Evolutionary conservation across 2,888 invertebrate species (phyloP), one percentile per base, ranked within the genome.

Genomic region (Agrotis puta): DNA sequence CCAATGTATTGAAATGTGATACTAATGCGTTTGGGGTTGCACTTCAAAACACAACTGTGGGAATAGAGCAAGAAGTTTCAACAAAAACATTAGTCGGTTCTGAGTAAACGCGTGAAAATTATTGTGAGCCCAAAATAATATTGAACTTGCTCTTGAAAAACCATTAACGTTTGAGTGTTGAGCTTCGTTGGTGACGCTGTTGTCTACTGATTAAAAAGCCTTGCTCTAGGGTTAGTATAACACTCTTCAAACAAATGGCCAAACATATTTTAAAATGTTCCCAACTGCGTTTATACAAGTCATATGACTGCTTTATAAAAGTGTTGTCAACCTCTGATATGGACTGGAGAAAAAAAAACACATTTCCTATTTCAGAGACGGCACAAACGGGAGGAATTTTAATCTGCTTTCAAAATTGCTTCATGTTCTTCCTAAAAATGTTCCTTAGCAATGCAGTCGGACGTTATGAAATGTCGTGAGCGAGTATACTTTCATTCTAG

Each of bases 71-170:
- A 88, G 87, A 84, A 86, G 86, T 82, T 83, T 89, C 82, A 91
- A 94, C 89, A 93, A 94, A 93, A 95, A 93, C 91, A 94, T 87
- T 88, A 87, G 87, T 85, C 85, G 85, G 84, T 85, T 86, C 91
- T 92, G 88, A 88, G 92, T 90, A 91, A 93, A 92, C 92, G 92
- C 92, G 93, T 94, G 92, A 94, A 94, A 94, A 94, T 91, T 90
- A 92, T 94, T 94, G 92, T 94, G 91, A 88, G 90, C 91, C 92
- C 93, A 88, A 93, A 94, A 95, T 93, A 96, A 95, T 95, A 95
- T 96, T 96, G 92, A 85, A 87, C 82, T 88, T 91, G 91, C 94
- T 92, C 94, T 95, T 86, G 86, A 94, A 93, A 94, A 94, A 91
- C 94, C 94, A 94, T 94, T 95, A 94, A 89, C 90, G 90, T 91